phyloP scores from a whole-genome alignment of 2,888 invertebrate genomes.

The Drosophila macrospina region DNA sequence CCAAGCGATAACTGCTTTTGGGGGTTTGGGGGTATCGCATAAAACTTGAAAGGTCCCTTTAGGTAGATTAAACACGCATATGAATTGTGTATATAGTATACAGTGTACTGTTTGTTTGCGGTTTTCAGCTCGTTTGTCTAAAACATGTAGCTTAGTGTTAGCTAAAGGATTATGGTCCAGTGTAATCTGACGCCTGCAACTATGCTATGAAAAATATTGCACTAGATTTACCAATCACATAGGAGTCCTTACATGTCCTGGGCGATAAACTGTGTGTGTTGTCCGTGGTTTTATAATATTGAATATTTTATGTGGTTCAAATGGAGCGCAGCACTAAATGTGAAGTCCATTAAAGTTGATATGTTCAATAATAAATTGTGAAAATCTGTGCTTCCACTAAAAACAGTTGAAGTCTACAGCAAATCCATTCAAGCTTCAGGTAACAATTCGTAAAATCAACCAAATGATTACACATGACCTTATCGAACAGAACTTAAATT shows the following conservation, averaged over 20 bases:
- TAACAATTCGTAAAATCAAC: background rate
- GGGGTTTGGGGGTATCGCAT: conserved; percentile 48
- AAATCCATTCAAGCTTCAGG: background rate
- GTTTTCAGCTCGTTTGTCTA: conserved; percentile 44
- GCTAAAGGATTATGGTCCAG: conserved; percentile 56
- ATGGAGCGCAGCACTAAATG: conserved; percentile 3
- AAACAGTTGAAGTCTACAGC: background rate
- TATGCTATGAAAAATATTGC: conserved; percentile 51
- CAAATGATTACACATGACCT: background rate
- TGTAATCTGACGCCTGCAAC: conserved; percentile 59
- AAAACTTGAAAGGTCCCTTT: conserved; percentile 73
- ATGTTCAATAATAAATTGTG: conserved; percentile 30
- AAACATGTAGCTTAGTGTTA: conserved; percentile 37
- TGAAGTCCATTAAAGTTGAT: conserved; percentile 26
- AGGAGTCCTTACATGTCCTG: conserved; percentile 11
- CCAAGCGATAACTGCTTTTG: conserved; percentile 53
- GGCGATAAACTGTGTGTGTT: conserved; percentile 26
- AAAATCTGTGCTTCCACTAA: background rate
- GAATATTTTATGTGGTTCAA: conserved; percentile 8
- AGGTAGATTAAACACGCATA: conserved; percentile 80
- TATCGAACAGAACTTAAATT: too few species aligned
- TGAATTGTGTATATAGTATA: conserved; percentile 25
- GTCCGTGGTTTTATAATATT: conserved; percentile 14
- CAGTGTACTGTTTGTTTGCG: conserved; percentile 38
- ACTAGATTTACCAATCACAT: conserved; percentile 23